These are phyloP conservation scores for Cynopterus brachyotis DNA, from an alignment of 2,113 vertebrate species.

Conservation along the genomic window DNA sequence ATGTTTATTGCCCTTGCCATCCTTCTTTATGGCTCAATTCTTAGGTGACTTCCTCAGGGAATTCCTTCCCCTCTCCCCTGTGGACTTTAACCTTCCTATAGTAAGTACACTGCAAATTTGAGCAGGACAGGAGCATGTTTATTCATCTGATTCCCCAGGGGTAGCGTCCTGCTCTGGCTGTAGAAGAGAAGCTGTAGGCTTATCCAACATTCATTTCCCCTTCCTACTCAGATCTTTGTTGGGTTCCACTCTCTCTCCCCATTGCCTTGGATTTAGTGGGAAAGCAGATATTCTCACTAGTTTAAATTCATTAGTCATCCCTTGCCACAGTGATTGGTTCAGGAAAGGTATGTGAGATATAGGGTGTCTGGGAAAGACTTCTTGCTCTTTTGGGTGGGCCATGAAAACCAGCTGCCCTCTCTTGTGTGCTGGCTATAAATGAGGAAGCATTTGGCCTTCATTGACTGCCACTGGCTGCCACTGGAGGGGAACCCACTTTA, in stretches of 20 bases:
- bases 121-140: background rate
- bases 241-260: background rate
- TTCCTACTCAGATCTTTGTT: background rate
- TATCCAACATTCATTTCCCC: background rate
- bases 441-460: background rate
- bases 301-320: background rate
- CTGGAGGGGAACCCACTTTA: background rate
- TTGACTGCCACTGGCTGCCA: background rate
- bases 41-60: background rate
- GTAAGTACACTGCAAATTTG: background rate
- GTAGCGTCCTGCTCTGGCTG: background rate
- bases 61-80: too few species aligned
- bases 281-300: background rate
- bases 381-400: background rate
- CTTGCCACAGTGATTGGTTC: background rate
- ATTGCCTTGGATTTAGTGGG: background rate
- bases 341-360: background rate
- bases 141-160: background rate
- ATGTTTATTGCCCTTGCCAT: background rate
- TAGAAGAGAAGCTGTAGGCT: background rate
- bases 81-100: background rate
- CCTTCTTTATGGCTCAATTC: background rate
- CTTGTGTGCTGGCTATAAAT: background rate
- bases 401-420: background rate
- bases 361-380: background rate